phyloP scores from a whole-genome alignment of 2,113 vertebrate species.

The Oreocharis arfaki region DNA sequence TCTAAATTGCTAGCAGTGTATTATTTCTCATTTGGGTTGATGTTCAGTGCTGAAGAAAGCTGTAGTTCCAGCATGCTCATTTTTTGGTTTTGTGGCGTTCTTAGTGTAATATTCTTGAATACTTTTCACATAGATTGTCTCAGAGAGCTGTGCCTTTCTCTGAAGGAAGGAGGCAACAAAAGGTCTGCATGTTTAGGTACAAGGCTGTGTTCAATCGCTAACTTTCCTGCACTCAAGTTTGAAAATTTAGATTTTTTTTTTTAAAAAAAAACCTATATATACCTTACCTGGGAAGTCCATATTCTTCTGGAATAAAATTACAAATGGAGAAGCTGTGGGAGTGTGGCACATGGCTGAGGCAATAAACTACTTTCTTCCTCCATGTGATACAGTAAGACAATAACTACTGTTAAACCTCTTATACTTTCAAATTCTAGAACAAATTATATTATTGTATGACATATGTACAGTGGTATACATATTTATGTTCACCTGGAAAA shows the following conservation, averaged over 20 bases:
- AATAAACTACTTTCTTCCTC: not conserved
- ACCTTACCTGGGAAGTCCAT: not conserved
- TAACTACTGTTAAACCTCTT: not conserved
- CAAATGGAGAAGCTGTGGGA: not conserved
- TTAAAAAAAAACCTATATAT: accelerated
- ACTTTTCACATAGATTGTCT: not conserved
- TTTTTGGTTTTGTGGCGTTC: not conserved
- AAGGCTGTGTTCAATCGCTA: not conserved
- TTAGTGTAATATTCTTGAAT: not conserved
- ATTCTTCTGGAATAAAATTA: not conserved
- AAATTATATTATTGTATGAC: not conserved
- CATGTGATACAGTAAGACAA: not conserved
- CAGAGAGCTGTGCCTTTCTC: not conserved
- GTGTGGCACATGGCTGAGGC: not conserved
- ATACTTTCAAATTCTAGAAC: not conserved
- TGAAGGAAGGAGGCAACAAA: not conserved
- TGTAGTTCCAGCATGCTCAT: not conserved
- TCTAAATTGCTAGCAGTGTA: not conserved
- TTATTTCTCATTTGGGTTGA: conserved; percentile 1
- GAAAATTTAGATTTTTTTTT: not conserved
- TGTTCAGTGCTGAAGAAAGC: not conserved
- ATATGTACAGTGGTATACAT: accelerated
- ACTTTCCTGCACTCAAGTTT: not conserved
- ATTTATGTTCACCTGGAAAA: not conserved
- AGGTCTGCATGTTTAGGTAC: not conserved